These are phyloP conservation scores for Reinhardtius hippoglossoides DNA, from an alignment of 2,113 vertebrate species.

Conservation along the genomic window DNA sequence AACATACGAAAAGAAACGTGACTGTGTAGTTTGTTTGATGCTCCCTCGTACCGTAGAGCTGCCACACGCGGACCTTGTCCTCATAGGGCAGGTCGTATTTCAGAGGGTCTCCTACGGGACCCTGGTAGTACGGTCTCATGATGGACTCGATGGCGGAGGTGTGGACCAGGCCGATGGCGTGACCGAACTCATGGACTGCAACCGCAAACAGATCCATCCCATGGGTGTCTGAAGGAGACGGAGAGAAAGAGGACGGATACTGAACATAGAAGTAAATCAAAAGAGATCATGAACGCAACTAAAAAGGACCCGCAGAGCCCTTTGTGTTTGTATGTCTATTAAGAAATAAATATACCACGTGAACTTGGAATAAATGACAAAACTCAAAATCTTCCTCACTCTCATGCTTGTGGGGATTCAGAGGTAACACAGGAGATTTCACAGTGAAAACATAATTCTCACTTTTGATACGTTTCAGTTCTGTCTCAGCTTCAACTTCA, in stretches of 20 bases:
- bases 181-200: conserved; percentile 96
- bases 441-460: background rate
- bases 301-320: no score
- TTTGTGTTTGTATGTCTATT: no score
- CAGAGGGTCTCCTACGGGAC: conserved; percentile 94
- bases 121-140: conserved; percentile 97
- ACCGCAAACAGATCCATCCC: conserved; percentile 97
- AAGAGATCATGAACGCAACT: background rate
- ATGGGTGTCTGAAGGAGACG: conserved; percentile 81
- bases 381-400: background rate
- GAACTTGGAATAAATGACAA: no score
- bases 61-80: conserved; percentile 95
- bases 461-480: conserved; percentile 1
- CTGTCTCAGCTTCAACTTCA: background rate
- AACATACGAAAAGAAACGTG: background rate
- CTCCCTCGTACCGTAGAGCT: conserved; percentile 89
- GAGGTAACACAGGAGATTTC: conserved; percentile 1
- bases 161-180: conserved; percentile 94
- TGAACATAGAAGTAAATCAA: background rate
- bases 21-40: background rate
- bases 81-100: conserved; percentile 93
- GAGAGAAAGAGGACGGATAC: background rate
- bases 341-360: no score
- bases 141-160: conserved; percentile 91
- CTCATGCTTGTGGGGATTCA: background rate